Conservation (phyloP, 2,797 vertebrate genomes). For the Staurois parvus region DNA sequence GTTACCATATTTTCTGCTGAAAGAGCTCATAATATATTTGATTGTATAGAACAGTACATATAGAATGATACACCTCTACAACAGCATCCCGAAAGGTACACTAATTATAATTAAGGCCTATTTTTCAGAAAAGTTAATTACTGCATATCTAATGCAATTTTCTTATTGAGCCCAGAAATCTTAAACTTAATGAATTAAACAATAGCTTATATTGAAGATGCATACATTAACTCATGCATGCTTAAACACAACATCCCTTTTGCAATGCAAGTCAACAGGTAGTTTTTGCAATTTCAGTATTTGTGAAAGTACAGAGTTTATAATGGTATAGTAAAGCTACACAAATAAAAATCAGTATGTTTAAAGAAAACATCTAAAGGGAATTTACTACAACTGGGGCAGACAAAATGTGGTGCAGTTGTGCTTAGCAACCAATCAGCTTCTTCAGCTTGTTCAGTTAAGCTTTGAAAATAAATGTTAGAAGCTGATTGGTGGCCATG, state of each 20-base stretch:
- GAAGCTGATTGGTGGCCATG: too few relatives aligned
- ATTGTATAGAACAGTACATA: conserved; percentile 39
- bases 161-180: conserved; percentile 49
- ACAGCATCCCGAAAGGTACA: conserved; percentile 32
- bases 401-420: too few relatives aligned
- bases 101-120: conserved; percentile 51
- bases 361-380: too few relatives aligned
- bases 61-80: conserved; percentile 21
- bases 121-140: conserved; percentile 53
- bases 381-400: too few relatives aligned
- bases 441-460: too few relatives aligned
- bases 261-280: background rate
- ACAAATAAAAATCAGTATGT: background rate
- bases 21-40: conserved; percentile 38
- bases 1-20: background rate
- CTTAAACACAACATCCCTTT: background rate
- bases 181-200: conserved; percentile 53
- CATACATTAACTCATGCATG: conserved; percentile 34
- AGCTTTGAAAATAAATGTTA: too few relatives aligned
- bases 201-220: conserved; percentile 39
- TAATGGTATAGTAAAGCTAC: background rate
- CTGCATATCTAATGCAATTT: conserved; percentile 54
- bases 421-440: too few relatives aligned
- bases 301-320: background rate
- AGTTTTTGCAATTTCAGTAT: conserved; percentile 9